Percentiles rank a stretch among this genome's conserved stretches.
Evolutionary conservation across 2,888 invertebrate species (phyloP).

Genomic region (Encarsia formosa): DNA sequence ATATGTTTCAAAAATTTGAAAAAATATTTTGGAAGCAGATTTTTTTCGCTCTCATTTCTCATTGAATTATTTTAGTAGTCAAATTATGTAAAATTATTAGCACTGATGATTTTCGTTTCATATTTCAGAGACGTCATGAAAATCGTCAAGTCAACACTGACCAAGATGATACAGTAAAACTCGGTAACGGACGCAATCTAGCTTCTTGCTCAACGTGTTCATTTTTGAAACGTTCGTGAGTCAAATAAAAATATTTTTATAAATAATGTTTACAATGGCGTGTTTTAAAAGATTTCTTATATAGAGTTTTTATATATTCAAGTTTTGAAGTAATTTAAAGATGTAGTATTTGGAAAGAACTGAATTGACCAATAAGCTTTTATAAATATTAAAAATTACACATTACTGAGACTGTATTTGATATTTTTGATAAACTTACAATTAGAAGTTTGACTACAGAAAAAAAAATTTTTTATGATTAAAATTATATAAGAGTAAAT

Average conservation of each 20-base stretch:
- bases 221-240: constrained; percentile 35
- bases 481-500: not conserved
- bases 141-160: constrained; percentile 41
- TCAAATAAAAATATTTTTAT: not conserved
- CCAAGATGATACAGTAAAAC: constrained; percentile 37
- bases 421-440: constrained; percentile 4
- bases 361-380: constrained; percentile 3
- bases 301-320: constrained; percentile 1
- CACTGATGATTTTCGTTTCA: constrained; percentile 25
- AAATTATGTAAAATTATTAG: constrained; percentile 2
- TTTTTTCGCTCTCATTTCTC: not conserved
- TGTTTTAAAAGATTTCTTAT: constrained; percentile 6
- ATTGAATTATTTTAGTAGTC: not conserved
- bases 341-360: constrained; percentile 2
- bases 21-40: not conserved
- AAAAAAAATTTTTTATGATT: not conserved
- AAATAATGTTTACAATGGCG: not conserved
- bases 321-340: constrained; percentile 2
- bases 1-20: not conserved
- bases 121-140: constrained; percentile 70
- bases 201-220: constrained; percentile 42
- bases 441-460: not conserved
- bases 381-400: not conserved
- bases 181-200: constrained; percentile 41
- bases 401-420: not conserved